These are phyloP conservation scores for Coelogynopora nodosa DNA, from an alignment of 2,888 invertebrate genomes.

Conservation along the genomic window DNA sequence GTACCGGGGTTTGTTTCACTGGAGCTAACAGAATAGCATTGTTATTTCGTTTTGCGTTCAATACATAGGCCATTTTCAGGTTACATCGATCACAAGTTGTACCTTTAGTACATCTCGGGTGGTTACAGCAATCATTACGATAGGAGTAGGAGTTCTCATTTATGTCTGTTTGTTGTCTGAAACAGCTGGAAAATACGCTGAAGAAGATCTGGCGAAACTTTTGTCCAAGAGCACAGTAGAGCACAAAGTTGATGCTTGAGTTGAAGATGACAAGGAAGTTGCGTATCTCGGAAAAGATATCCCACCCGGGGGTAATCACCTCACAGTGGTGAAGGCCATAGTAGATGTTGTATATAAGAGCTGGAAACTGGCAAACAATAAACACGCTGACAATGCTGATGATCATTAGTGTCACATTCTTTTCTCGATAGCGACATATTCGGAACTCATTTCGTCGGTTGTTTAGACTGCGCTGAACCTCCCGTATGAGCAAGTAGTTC, in stretches of 20 bases:
- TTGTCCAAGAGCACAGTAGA: conserved; percentile 90
- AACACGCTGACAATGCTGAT: conserved; percentile 3
- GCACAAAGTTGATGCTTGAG: conserved; percentile 89
- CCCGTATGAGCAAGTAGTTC: conserved; percentile 31
- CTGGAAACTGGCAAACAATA: conserved; percentile 35
- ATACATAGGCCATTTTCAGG: not conserved
- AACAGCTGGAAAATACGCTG: not conserved
- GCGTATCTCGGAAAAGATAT: conserved; percentile 62
- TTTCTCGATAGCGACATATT: not conserved
- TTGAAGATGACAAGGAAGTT: conserved; percentile 88
- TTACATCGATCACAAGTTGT: not conserved
- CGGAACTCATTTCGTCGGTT: not conserved
- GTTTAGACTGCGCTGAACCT: not conserved
- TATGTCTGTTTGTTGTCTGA: not conserved
- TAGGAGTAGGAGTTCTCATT: not conserved
- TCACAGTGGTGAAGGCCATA: not conserved
- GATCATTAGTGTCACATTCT: conserved; percentile 34
- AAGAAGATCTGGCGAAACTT: conserved; percentile 68
- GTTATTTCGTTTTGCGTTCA: not conserved
- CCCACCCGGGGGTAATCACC: conserved; percentile 7
- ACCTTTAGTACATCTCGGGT: not conserved
- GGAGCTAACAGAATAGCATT: not conserved
- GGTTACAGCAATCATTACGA: not conserved
- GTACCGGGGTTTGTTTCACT: not conserved
- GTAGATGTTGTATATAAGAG: conserved; percentile 32